These are phyloP conservation scores for Axinella damicornis DNA, from an alignment of 37 sponge, comb jelly and placozoan species.

Conservation along the genomic window DNA sequence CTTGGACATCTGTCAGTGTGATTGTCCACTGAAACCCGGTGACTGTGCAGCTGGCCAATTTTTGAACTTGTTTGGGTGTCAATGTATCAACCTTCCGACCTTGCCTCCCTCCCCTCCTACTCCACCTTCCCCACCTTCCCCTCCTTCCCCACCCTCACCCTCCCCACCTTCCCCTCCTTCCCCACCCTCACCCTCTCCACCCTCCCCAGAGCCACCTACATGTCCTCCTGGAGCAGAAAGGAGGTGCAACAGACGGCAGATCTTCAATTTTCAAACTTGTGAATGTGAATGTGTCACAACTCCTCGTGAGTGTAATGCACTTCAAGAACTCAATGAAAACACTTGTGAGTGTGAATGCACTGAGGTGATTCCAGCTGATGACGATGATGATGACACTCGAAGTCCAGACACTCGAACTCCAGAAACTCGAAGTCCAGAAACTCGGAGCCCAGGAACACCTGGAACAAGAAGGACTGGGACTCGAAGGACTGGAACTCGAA, in stretches of 20 bases:
- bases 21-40: conserved; percentile 22
- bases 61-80: neutral
- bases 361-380: neutral
- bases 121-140: too few relatives aligned
- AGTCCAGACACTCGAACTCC: neutral
- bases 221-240: neutral
- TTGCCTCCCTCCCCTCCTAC: too few relatives aligned
- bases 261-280: neutral
- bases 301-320: neutral
- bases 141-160: neutral
- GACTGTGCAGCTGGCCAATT: neutral
- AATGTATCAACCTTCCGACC: conserved; percentile 14
- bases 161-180: neutral
- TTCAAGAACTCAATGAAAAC: conserved; percentile 9
- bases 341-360: conserved; percentile 24
- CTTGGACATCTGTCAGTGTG: conserved; percentile 36
- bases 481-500: neutral
- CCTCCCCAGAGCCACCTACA: neutral
- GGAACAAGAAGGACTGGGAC: neutral
- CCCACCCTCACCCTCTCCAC: neutral
- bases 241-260: neutral
- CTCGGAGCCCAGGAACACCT: neutral
- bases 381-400: neutral
- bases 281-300: conserved; percentile 15
- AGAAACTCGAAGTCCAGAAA: neutral